Base-by-base conservation (phyloP, 2,113 vertebrate species). In the Apus apus region DNA sequence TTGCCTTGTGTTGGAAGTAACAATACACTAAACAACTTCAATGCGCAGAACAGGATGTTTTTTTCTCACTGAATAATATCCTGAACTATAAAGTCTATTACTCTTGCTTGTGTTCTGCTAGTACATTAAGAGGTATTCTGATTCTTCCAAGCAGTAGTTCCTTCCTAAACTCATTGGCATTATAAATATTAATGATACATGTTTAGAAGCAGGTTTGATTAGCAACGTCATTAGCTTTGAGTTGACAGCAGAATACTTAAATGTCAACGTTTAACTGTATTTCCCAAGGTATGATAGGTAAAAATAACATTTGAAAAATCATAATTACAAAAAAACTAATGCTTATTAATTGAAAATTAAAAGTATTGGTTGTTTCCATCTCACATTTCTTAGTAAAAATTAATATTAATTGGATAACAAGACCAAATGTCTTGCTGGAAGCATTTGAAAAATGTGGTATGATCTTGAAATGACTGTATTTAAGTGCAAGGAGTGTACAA, bases 191-290 rank as follows among this genome's bases (percentile, higher is more conserved):
- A 93, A 91, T 40, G 19, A 48, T 60, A 58, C 46, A 12, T 92
- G 20, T 61, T 95, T 86, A 94, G 84, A 77, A 90, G 26, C n/a
- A 46, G 45, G 54, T 92, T 91, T 95, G 93, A 88, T 92, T 84
- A 94, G 80, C 56, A 73, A 71, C 88, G 90, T 95, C 62, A 80
- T 85, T 85, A 82, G 45, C 56, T 92, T 61, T 67, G 72, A 84
- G 19, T 48, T 92, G 86, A 77, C 56, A 93, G 54, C 54, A 93
- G 65, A 92, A 57, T 32, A 90, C 62, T 68, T 91, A 64, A 90
- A 78, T 94, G 81, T 86, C 78, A 91, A 58, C 60, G 76, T 87
- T 95, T 90, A 90, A 81, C 68, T 95, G 96, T 88, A 50, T 87
- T 62, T 92, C 68, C 34, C 36, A 81, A 92, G 56, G 27, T 64